Evolutionary conservation across 1,140 invertebrate species (phyloP).

Genomic region (Calephelis virginiensis): DNA sequence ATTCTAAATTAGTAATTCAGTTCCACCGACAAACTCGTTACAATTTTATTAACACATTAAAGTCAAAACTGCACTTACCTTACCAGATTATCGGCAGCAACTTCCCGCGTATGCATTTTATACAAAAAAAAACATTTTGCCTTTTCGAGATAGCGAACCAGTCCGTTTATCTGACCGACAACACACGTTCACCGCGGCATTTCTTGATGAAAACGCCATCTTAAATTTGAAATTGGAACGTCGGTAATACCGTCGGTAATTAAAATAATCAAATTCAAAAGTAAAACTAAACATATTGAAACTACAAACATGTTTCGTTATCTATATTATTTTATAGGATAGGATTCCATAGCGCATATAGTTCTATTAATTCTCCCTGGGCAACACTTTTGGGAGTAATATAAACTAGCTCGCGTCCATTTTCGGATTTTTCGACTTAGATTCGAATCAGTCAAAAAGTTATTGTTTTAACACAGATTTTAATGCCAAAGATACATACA

Average conservation of each 20-base stretch:
- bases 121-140: slow-evolving; percentile 51
- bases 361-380: no score
- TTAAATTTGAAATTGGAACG: slow-evolving; percentile 50
- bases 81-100: slow-evolving; percentile 66
- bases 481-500: no score
- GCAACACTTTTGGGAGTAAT: no score
- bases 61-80: slow-evolving; percentile 74
- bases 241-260: slow-evolving; percentile 20
- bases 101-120: slow-evolving; percentile 66
- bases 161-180: slow-evolving; percentile 62
- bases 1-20: slow-evolving; percentile 26
- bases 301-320: no score
- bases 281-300: background rate
- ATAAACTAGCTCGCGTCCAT: no score
- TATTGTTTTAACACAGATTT: no score
- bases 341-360: no score
- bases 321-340: no score
- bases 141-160: slow-evolving; percentile 67
- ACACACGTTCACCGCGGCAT: slow-evolving; percentile 40
- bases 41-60: slow-evolving; percentile 77
- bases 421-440: no score
- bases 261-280: background rate
- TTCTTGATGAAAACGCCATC: slow-evolving; percentile 41
- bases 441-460: no score
- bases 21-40: slow-evolving; percentile 70